These are phyloP conservation scores for Brachionus rubens DNA, from an alignment of 1,140 invertebrate species.

Conservation along the genomic window DNA sequence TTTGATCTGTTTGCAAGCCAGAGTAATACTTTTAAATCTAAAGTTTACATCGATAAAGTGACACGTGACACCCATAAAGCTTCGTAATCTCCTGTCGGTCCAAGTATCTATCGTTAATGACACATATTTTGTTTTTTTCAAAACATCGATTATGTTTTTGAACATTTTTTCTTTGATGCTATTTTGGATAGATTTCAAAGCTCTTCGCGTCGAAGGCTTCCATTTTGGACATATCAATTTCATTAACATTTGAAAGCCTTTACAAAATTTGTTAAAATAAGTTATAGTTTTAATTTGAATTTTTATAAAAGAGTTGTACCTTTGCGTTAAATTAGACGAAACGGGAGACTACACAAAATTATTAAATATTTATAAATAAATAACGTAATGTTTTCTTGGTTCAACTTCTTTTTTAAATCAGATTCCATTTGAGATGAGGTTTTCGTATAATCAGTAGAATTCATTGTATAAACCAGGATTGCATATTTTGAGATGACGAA, in stretches of 20 bases:
- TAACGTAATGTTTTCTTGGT: background rate
- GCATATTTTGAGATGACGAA: background rate
- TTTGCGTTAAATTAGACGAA: no score
- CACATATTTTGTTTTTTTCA: background rate
- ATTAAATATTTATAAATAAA: slow-evolving; percentile 7
- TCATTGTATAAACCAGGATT: background rate
- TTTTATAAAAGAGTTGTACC: no score
- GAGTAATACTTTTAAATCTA: background rate
- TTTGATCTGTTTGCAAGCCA: slow-evolving; percentile 2
- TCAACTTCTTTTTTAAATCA: slow-evolving; percentile 8
- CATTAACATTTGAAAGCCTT: no score
- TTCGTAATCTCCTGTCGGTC: background rate
- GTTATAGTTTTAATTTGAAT: no score
- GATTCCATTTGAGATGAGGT: slow-evolving; percentile 19
- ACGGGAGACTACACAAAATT: no score
- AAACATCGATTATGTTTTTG: background rate
- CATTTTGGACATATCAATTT: no score
- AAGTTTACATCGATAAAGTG: background rate
- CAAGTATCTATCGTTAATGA: slow-evolving; percentile 1
- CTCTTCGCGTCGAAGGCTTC: background rate
- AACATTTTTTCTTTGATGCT: background rate
- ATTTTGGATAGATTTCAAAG: slow-evolving; percentile 10
- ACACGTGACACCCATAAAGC: slow-evolving; percentile 5
- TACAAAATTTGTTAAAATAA: no score
- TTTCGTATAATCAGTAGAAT: background rate